Percentiles rank a stretch among this genome's conserved stretches.
Conservation (phyloP, 2,888 invertebrate species). For the Rhagonycha fulva region DNA sequence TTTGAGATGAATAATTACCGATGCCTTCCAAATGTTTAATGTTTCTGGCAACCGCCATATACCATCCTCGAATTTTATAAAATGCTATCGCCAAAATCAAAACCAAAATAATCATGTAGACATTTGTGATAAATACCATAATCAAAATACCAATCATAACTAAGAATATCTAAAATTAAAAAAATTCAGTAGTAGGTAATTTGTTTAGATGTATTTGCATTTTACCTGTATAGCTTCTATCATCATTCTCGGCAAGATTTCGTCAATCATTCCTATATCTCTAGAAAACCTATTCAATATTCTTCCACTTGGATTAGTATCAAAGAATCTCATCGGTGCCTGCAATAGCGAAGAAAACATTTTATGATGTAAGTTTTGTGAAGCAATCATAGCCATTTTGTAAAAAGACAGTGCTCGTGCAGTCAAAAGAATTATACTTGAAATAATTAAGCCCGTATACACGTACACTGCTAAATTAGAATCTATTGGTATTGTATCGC, state of each 20-base stretch:
- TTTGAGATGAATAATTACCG: constrained; percentile 47
- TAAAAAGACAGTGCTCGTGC: constrained; percentile 64
- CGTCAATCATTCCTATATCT: constrained; percentile 69
- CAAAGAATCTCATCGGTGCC: constrained; percentile 84
- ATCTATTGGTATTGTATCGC: background rate
- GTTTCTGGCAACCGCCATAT: constrained; percentile 70
- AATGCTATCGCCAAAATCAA: constrained; percentile 66
- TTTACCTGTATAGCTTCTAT: constrained; percentile 60
- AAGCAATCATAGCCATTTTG: constrained; percentile 75
- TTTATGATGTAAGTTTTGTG: constrained; percentile 76
- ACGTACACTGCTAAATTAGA: constrained; percentile 46
- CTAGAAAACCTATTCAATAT: constrained; percentile 79
- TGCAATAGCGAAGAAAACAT: constrained; percentile 82
- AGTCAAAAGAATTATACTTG: constrained; percentile 54
- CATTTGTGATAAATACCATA: constrained; percentile 70
- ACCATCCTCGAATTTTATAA: constrained; percentile 65
- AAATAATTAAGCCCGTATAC: constrained; percentile 49
- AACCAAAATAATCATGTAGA: constrained; percentile 66
- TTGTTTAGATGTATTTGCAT: background rate
- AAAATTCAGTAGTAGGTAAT: background rate
- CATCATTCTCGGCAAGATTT: constrained; percentile 59
- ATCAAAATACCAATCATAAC: constrained; percentile 71
- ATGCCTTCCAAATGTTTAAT: constrained; percentile 66
- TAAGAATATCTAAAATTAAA: constrained; percentile 57
- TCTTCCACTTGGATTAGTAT: constrained; percentile 78